These are phyloP conservation scores for Rallus limicola DNA, from an alignment of 2,113 vertebrate species.

Conservation along the genomic window DNA sequence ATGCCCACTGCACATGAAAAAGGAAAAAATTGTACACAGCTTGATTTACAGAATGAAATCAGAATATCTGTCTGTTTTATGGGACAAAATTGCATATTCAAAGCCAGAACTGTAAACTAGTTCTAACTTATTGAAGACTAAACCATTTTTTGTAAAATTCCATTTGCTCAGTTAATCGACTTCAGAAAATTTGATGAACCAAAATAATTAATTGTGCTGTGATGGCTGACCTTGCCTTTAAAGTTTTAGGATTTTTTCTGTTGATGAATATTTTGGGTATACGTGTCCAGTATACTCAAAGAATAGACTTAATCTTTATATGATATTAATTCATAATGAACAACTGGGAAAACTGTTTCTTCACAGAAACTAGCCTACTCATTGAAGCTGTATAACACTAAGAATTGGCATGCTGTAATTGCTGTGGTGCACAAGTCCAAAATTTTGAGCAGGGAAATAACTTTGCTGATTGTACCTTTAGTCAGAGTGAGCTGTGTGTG, in stretches of 20 bases:
- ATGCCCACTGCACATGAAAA: not conserved
- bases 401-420: not conserved
- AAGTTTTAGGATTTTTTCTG: not conserved
- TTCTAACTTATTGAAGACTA: not conserved
- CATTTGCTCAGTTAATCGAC: not conserved
- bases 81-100: not conserved
- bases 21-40: not conserved
- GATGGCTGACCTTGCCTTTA: not conserved
- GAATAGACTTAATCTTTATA: not conserved
- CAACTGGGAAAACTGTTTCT: not conserved
- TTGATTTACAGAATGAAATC: not conserved
- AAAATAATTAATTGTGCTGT: not conserved
- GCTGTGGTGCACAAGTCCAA: not conserved
- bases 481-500: not conserved
- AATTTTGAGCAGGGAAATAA: not conserved
- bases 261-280: not conserved
- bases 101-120: not conserved
- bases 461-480: not conserved
- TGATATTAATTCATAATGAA: not conserved
- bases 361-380: not conserved
- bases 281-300: fast-evolving
- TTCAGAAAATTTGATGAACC: not conserved
- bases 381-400: not conserved
- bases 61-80: not conserved
- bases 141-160: not conserved